Evolutionary conservation across 2,113 vertebrate species (phyloP), one percentile per base, ranked within the genome.

Genomic region (Gavialis gangeticus): DNA sequence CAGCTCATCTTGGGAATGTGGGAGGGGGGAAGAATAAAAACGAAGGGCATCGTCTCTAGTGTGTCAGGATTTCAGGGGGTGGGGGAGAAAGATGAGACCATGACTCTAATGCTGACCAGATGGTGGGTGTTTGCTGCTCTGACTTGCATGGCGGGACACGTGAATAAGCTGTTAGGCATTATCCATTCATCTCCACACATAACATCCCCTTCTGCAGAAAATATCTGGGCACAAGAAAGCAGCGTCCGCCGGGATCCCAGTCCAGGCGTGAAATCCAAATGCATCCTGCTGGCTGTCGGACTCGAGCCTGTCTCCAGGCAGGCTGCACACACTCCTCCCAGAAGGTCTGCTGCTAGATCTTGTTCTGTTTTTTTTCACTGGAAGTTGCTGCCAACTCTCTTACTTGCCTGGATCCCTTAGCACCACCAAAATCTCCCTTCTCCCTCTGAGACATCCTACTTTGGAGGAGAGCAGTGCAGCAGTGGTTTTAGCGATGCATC

Each of bases 41-140:
- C 82, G 93, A 91, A 92, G 77, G 93, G 88, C 89, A 92, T 75
- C 94, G 82, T 22, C 69, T 73, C 13, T 2, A 22, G 34, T 22
- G 67, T 21, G 30, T 71, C 30, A 37, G 30, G 11, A 69, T 71
- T 34, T 12, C 12, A 37, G 67, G 13, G 30, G 66, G 76, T 0
- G 10, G 85, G 88, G 95, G 83, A 93, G 90, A 84, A 46, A 82
- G 92, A 91, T 0, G 56, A 66, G 93, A 93, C 90, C 27, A 4
- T 69, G 0, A 6, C 84, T 75, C 56, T 75, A 80, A 95, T 85
- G 90, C 92, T 10, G 87, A 75, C 63, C 96, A 95, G 95, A 87
- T 94, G 96, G 95, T 25, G 79, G 93, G 87, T 94, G 93, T 94
- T 95, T 90, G 96, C 90, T 94, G 82, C 96, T 67, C 92, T 57